Conservation (phyloP, 1,140 invertebrate species). For the Hypsibius dujardini region DNA sequence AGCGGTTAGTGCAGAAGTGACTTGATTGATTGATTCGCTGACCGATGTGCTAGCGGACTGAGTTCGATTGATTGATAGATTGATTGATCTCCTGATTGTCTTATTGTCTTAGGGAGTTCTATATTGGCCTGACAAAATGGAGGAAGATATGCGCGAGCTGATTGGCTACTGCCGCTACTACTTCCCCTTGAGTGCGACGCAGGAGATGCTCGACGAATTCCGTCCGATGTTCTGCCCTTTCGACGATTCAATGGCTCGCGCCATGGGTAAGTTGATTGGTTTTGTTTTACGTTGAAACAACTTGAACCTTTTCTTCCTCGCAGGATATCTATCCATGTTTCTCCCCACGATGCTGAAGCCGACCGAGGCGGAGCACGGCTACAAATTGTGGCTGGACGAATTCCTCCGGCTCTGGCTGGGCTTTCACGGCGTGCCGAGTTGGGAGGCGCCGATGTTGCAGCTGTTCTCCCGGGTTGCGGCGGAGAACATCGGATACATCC, state of each 20-base stretch:
- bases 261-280: slow-evolving; percentile 46
- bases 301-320: too few relatives aligned
- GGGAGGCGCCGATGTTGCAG: slow-evolving; percentile 52
- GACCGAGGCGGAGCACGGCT: slow-evolving; percentile 44
- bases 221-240: slow-evolving; percentile 53
- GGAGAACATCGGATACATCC: slow-evolving; percentile 59
- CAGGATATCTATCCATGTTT: too few relatives aligned
- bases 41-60: too few relatives aligned
- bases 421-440: slow-evolving; percentile 48
- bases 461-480: slow-evolving; percentile 53
- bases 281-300: too few relatives aligned
- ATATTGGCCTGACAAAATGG: slow-evolving; percentile 2
- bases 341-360: slow-evolving; percentile 51
- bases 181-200: slow-evolving; percentile 52
- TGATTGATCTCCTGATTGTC: too few relatives aligned
- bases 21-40: too few relatives aligned
- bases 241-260: slow-evolving; percentile 44
- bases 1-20: too few relatives aligned
- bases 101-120: background rate
- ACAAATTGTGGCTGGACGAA: slow-evolving; percentile 64
- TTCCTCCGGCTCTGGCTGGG: slow-evolving; percentile 57
- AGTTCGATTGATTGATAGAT: too few relatives aligned
- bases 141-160: background rate
- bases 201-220: slow-evolving; percentile 69
- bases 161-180: slow-evolving; percentile 34